phyloP scores from a whole-genome alignment of 2,797 vertebrate species.

The Schizopygopsis pylzovi region DNA sequence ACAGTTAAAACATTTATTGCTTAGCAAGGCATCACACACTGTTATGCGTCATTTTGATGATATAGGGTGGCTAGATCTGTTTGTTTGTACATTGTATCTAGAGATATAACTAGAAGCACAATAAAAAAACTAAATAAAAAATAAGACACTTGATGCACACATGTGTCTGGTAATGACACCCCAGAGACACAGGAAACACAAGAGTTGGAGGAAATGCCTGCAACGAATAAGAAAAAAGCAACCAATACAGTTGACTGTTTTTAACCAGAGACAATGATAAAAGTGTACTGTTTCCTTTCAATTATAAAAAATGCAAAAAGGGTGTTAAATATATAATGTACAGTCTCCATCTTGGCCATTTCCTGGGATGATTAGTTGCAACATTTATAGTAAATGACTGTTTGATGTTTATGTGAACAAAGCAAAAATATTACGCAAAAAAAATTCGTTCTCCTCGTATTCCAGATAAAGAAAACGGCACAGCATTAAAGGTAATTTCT shows the following conservation, averaged over 20 bases:
- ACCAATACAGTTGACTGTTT: not conserved
- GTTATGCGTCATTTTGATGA: not conserved
- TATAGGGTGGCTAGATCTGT: not conserved
- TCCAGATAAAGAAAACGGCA: not conserved
- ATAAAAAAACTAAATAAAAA: not conserved
- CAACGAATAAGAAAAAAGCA: conserved; percentile 5
- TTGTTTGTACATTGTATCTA: not conserved
- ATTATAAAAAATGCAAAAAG: not conserved
- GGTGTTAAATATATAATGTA: not conserved
- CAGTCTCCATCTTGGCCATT: not conserved
- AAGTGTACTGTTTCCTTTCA: not conserved
- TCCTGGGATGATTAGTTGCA: not conserved
- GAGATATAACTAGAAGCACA: not conserved
- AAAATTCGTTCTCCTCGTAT: not conserved
- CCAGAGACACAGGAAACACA: conserved; percentile 14
- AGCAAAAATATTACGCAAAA: not conserved
- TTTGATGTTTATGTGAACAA: not conserved
- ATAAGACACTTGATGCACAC: not conserved
- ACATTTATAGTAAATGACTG: not conserved
- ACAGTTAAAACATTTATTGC: not conserved
- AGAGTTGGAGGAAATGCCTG: conserved; percentile 8
- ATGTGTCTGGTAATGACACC: not conserved
- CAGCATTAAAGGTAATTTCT: not conserved
- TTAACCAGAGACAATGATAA: not conserved
- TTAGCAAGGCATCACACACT: not conserved